Evolutionary conservation across 2,888 invertebrate species (phyloP), one percentile per base, ranked within the genome.

Genomic region (Aleiodes leptofemur): DNA sequence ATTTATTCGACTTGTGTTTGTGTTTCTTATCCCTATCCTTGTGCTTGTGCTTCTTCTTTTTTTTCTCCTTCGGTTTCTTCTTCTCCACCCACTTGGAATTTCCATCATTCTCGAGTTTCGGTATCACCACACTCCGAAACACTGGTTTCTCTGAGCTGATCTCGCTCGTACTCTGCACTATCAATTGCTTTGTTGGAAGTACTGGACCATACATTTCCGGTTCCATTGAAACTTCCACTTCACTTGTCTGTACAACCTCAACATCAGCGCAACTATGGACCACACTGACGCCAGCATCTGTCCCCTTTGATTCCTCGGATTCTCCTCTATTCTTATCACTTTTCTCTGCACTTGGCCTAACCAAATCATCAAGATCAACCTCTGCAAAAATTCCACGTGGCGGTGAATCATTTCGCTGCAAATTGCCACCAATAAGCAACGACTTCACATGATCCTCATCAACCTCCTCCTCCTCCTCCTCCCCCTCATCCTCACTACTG

Each of bases 381-480:
- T 93, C 93, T 0, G 93, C 93, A 81, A 95, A 95, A 69, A 95
- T 94, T 0, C 95, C 95, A 78, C 94, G 90, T 0, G 95, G 94
- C 0, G 95, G 95, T 0, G 94, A 94, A 7, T 90, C 91, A 78
- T 94, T 95, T 61, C 94, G 90, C 78, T 93, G 90, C 0, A 91
- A 79, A 85, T 94, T 88, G 0, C 92, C 92, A 0, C 87, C 88
- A 0, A 89, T 88, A 73, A 82, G 80, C 74, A 79, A 83, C 0
- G 84, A 85, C 48, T 86, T 88, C 7, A 83, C 83, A n/a, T 77
- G 76, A 31, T 83, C 80, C 66, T 76, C 83, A 50, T 88, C 83
- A 9, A 87, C 81, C 61, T 83, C 82, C 34, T 86, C 81, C 9
- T 82, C 81, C 50, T 83, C 83, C 56, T 82, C 81, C 74, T 89